Evolutionary conservation across 2,797 vertebrate species (phyloP).

Genomic region (Merluccius polli): DNA sequence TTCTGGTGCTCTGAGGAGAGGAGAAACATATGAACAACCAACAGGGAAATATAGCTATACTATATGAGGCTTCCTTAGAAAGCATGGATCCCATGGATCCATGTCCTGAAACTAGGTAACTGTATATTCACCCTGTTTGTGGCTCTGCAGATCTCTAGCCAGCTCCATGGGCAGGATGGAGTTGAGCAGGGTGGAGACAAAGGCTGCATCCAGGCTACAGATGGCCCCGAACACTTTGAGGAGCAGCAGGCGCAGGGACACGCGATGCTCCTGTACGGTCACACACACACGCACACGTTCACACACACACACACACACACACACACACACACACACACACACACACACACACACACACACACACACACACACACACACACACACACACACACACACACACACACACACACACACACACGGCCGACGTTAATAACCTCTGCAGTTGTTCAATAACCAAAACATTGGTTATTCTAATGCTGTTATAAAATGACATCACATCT

Average conservation of each 20-base stretch:
- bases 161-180: conserved; percentile 97
- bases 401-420: too few species aligned
- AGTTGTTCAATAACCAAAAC: not conserved
- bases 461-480: not conserved
- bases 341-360: conserved; percentile 6
- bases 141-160: conserved; percentile 92
- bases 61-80: not conserved
- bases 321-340: not conserved
- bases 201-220: conserved; percentile 86
- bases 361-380: conserved; percentile 8
- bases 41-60: not conserved
- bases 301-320: not conserved
- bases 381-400: not conserved
- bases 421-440: too few species aligned
- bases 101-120: not conserved
- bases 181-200: conserved; percentile 91
- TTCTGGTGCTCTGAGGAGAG: conserved; percentile 89
- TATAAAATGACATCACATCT: not conserved
- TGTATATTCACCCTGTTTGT: conserved; percentile 82
- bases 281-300: not conserved
- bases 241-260: conserved; percentile 85
- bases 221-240: conserved; percentile 97
- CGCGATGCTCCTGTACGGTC: conserved; percentile 83
- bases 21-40: conserved; percentile 9
- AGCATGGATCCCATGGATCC: not conserved